Evolutionary conservation across 2,888 invertebrate species (phyloP), one percentile per base, ranked within the genome.

Genomic region (Metellina segmentata): DNA sequence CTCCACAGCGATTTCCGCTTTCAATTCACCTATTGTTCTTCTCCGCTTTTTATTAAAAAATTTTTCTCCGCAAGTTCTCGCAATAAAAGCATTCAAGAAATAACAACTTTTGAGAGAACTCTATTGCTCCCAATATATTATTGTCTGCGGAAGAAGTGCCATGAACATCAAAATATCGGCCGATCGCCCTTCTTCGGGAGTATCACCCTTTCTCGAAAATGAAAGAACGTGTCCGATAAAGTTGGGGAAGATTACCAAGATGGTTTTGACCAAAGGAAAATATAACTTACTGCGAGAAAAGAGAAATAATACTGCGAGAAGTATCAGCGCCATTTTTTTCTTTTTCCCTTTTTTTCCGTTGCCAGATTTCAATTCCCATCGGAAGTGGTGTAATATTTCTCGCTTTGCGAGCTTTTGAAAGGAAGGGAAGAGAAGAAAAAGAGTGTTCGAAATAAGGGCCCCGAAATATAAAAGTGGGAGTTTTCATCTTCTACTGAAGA

Each of bases 311-410:
- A 77, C 81, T 19, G 34, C 69, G 34, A 51, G n/a, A 48, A 89
- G 89, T 77, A 82, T 70, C 82, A 83, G 82, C 89, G 51, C 77
- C 51, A 34, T 48, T 82, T 51, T 70, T 61, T 53, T 81, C 48
- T 69, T 13, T 69, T 74, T 69, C 34, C 19, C 53, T 69, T 82
- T 77, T 52, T 61, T 82, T 82, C 82, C 70, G 52, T 89, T 89
- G 77, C 82, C 89, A 82, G 82, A 82, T 89, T 89, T 89, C 89
- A 89, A 82, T 89, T 89, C 89, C 89, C 89, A 82, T 75, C 53
- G 71, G 82, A 89, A 89, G 82, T 77, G 70, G 82, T 89, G 89
- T 89, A 83, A 89, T 89, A 89, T 89, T 83, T 89, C 82, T 89
- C 89, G 77, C 82, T 82, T 77, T 87, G 71, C 79, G 79, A 87